Base-by-base conservation (phyloP, 2,888 invertebrate genomes). In the Pristionchus mayeri region DNA sequence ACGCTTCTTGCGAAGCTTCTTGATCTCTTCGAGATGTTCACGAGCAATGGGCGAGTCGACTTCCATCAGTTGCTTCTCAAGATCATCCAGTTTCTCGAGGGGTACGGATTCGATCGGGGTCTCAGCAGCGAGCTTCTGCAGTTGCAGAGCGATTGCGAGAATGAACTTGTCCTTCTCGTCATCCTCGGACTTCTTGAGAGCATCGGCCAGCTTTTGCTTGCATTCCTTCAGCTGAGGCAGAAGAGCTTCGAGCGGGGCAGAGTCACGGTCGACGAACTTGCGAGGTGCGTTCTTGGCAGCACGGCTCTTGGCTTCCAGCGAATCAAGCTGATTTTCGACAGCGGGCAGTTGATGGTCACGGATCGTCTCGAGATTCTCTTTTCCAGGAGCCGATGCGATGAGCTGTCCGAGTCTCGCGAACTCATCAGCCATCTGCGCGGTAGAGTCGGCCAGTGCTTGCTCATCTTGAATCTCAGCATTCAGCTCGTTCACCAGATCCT, bases 401-500 rank as follows among this genome's bases (percentile, higher is more conserved):
- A 80, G 48, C 40, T 78, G 63, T 44, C 75, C 84, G 27, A 86
- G 79, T 30, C 83, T 71, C 9, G 84, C 87, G 71, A 87, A 84
- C 82, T 89, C 88, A 37, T 88, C 84, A 34, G 84, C 80, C 57
- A 90, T 85, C 83, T 88, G 88, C 52, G 86, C 85, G 44, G 86
- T 85, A 16, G 88, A 87, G n/a, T 90, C 88, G 75, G 80, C 84
- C 57, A 88, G 83, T 80, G 88, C 85, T 63, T 87, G 84, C 60
- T 80, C 78, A 11, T 78, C 78, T 27, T 48, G 27, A 37, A 78
- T 50, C 34, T 78, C 78, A 7, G 48, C 30, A 50, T 78, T 50
- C n/a, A 78, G 48, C 7, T 50, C 78, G 30, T 48, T 50, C 27
- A 78, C 78, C 18, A 78, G 78, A 50, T 78, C 88, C 63, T 88